phyloP scores from a whole-genome alignment of 1,140 invertebrate species.

The Phthorimaea operculella region DNA sequence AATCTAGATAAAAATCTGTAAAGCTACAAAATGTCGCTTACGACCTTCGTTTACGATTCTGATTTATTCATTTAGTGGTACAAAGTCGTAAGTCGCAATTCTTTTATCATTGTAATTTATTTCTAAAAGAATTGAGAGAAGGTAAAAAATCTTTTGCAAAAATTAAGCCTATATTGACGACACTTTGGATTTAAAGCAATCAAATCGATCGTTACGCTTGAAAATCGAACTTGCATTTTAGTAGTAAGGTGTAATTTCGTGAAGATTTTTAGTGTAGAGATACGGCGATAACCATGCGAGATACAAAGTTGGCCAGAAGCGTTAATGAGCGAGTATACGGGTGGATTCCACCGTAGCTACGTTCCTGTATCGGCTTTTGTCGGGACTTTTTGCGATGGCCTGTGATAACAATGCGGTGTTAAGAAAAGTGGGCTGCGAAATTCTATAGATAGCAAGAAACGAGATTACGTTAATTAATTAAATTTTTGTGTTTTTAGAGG shows the following conservation, averaged over 20 bases:
- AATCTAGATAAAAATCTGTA: background rate
- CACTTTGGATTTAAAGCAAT: background rate
- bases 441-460: conserved; percentile 52
- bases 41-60: background rate
- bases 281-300: conserved; percentile 19
- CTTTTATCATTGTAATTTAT: background rate
- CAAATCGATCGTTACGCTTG: background rate
- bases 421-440: conserved; percentile 50
- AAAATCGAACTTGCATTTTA: background rate
- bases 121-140: background rate
- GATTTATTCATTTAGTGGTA: background rate
- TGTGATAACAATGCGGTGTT: conserved; percentile 63
- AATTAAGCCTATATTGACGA: background rate
- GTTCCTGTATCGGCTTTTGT: conserved; percentile 61
- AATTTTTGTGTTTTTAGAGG: conserved; percentile 6
- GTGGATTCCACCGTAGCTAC: conserved; percentile 53
- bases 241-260: background rate
- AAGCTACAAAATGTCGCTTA: background rate
- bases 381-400: conserved; percentile 62
- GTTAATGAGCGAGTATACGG: conserved; percentile 56
- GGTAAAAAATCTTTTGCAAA: background rate
- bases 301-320: conserved; percentile 31
- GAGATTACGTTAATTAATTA: conserved; percentile 62
- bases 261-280: conserved; percentile 5
- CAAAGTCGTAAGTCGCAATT: background rate